Conservation (phyloP, 1,140 invertebrate genomes). For the Hylyphantes graminicola region DNA sequence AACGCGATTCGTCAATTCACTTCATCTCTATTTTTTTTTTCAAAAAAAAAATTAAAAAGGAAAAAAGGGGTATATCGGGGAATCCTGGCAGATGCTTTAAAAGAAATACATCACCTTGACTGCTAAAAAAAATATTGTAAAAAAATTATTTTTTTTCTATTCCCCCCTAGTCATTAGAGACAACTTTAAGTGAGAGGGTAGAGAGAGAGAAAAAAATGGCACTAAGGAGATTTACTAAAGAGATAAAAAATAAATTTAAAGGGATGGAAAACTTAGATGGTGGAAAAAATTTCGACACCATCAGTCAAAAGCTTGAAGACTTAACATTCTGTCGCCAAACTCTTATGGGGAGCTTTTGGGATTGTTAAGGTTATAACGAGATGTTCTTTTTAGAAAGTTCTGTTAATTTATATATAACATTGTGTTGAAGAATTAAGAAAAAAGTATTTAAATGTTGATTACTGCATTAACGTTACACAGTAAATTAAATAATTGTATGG, state of each 20-base stretch:
- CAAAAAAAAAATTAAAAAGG: neutral
- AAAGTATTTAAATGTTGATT: no score
- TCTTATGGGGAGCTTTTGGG: constrained; percentile 45
- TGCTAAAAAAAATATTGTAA: no score
- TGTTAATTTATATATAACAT: no score
- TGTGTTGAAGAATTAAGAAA: no score
- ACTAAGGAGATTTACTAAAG: constrained; percentile 5
- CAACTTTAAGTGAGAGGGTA: constrained; percentile 37
- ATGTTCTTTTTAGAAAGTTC: no score
- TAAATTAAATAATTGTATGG: no score
- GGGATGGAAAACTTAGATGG: neutral
- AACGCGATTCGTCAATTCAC: constrained; percentile 45
- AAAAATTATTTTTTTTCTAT: constrained; percentile 21
- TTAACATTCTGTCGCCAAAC: constrained; percentile 59
- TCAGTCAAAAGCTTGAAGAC: constrained; percentile 58
- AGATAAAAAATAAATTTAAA: neutral
- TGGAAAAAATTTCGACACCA: constrained; percentile 41
- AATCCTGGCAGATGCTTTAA: constrained; percentile 49
- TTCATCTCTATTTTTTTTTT: neutral
- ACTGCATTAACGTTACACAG: no score
- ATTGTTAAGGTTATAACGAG: no score
- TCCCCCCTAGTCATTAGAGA: constrained; percentile 45
- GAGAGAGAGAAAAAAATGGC: constrained; percentile 35
- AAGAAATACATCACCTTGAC: constrained; percentile 35
- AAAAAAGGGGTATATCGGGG: neutral